Evolutionary conservation across 2,888 invertebrate genomes (phyloP).

Genomic region (Urechis unicinctus): DNA sequence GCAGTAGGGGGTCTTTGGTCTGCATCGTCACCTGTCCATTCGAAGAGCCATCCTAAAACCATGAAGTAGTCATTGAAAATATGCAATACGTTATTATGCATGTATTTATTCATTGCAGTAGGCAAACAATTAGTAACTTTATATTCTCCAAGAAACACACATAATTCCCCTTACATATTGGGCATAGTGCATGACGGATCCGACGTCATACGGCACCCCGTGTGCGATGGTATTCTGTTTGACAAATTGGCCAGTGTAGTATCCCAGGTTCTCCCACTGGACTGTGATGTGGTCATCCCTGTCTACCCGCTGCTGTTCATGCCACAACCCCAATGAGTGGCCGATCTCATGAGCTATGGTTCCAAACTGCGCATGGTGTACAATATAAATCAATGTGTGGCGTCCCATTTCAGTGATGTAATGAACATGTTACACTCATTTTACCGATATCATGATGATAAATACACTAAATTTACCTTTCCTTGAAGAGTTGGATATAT

Average conservation of each 20-base stretch:
- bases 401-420: too few species aligned
- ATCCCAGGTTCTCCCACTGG: background rate
- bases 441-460: too few species aligned
- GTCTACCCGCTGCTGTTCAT: conserved; percentile 5
- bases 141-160: background rate
- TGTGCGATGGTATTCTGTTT: conserved; percentile 1
- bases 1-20: conserved; percentile 17
- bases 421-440: too few species aligned
- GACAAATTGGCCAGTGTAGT: conserved; percentile 2
- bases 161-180: background rate
- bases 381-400: too few species aligned
- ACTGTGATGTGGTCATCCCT: conserved; percentile 1
- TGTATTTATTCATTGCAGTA: background rate
- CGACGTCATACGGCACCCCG: conserved; percentile 2
- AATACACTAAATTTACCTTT: too few species aligned
- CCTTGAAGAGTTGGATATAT: too few species aligned
- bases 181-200: conserved; percentile 5
- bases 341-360: conserved; percentile 8
- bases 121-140: background rate
- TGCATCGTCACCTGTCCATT: conserved; percentile 17
- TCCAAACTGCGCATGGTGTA: conserved; percentile 3
- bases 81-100: too few species aligned
- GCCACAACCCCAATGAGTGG: conserved; percentile 5
- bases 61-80: too few species aligned
- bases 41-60: conserved; percentile 6